Base-by-base conservation (phyloP, 1,140 invertebrate genomes). In the Zaprionus taronus region DNA sequence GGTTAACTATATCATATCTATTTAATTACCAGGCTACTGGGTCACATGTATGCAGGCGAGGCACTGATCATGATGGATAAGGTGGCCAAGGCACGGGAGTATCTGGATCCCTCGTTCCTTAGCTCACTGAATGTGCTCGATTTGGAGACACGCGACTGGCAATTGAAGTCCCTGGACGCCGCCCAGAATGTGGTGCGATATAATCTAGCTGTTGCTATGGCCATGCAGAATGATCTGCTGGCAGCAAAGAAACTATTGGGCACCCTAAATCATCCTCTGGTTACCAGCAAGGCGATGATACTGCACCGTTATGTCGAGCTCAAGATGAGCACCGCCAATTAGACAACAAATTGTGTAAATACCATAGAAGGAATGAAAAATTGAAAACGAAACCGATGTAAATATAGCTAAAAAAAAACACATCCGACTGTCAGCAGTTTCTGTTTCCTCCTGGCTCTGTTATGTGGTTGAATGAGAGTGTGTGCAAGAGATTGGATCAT, bases 31-130 rank as follows among this genome's bases (percentile, higher is more conserved):
- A 97, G 96, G 92, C 95, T 98, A 71, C 93, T 98, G 71, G 97
- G 95, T 1, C 96, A 98, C 93, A 95, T 99, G 75, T 99, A 99
- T 93, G 96, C 96, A 20, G 97, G 97, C 1, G 98, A 99, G 93
- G 96, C 97, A 49, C 93, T 97, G n/a, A 95, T 99, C 76, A 95
- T 96, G 63, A 93, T 98, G 85, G 96, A 98, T 85, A 95, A 96
- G 93, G 96, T 97, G 51, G 94, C 94, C 5, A 97, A 98, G 93
- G 98, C 98, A 3, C 94, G 98, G 20, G 95, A 97, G 70, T 95
- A 98, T 93, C 93, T 99, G 26, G 97, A 98, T 85, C 96, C 96
- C 5, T 96, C 97, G 41, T 94, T 95, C 91, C 95, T 98, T 4
- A 94, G 93, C 60, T 94, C 96, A 1, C 53, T 93, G 2, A 93